Evolutionary conservation across 2,797 vertebrate species (phyloP).

Genomic region (Esox masquinongy): DNA sequence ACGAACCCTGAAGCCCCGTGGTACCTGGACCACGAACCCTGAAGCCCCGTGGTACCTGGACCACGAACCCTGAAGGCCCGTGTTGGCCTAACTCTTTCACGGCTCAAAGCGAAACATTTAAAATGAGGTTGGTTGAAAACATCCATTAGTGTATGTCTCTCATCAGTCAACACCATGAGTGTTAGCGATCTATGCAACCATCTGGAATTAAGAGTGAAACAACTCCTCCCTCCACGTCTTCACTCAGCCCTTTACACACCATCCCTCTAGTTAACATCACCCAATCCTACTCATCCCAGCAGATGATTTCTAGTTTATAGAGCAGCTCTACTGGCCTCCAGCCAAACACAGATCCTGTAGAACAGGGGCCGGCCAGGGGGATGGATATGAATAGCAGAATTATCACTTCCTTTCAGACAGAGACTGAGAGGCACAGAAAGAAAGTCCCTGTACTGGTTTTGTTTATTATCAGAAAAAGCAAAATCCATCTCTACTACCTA

Average conservation of each 20-base stretch:
- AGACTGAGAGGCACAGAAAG: slow-evolving; percentile 19
- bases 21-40: too few species aligned
- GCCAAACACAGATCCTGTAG: slow-evolving; percentile 69
- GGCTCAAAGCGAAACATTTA: too few species aligned
- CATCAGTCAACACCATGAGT: too few species aligned
- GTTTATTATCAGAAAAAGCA: slow-evolving; percentile 52
- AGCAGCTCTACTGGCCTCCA: slow-evolving; percentile 68
- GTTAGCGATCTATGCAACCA: too few species aligned
- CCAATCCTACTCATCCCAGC: slow-evolving; percentile 40
- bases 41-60: too few species aligned
- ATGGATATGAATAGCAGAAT: slow-evolving; percentile 65
- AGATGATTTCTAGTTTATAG: slow-evolving; percentile 55
- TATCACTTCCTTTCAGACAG: slow-evolving; percentile 56
- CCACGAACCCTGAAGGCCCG: too few species aligned
- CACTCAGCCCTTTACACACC: neutral
- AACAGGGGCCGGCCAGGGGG: slow-evolving; percentile 56
- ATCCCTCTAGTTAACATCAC: slow-evolving; percentile 14
- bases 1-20: too few species aligned
- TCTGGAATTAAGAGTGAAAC: too few species aligned
- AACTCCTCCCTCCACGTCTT: neutral
- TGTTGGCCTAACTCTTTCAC: too few species aligned
- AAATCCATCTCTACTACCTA: slow-evolving; percentile 38
- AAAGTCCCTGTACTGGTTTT: slow-evolving; percentile 55
- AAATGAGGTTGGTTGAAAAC: too few species aligned
- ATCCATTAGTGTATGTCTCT: too few species aligned